phyloP scores from a whole-genome alignment of 2,797 vertebrate genomes.

The Parotocinclus haroldoi region DNA sequence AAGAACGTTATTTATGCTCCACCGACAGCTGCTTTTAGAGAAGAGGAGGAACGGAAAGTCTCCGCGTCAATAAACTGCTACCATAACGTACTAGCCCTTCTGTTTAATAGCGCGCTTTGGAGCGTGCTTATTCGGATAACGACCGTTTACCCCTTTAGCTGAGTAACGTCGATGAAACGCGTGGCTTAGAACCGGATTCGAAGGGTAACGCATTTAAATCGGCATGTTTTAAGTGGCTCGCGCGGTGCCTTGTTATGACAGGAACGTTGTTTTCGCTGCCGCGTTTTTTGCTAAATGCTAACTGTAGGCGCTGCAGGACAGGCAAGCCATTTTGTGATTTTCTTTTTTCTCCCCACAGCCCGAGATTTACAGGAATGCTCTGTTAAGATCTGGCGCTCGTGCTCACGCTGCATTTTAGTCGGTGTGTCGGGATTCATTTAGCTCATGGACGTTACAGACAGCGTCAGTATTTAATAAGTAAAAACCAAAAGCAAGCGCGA shows the following conservation, averaged over 20 bases:
- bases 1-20: too few species aligned
- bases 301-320: not conserved
- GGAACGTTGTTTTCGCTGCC: not conserved
- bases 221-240: too few species aligned
- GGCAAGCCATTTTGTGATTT: slow-evolving; percentile 35
- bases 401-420: too few species aligned
- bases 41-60: too few species aligned
- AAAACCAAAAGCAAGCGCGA: not conserved
- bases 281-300: slow-evolving; percentile 1
- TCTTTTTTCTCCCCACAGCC: not conserved
- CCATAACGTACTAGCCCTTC: not conserved
- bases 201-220: too few species aligned
- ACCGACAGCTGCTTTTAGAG: too few species aligned
- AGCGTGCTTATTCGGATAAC: not conserved
- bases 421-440: too few species aligned
- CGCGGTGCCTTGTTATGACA: too few species aligned
- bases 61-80: slow-evolving; percentile 10
- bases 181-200: too few species aligned
- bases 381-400: not conserved
- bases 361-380: not conserved
- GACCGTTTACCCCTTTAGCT: not conserved
- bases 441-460: not conserved
- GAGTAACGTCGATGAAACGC: not conserved
- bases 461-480: slow-evolving; percentile 9
- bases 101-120: slow-evolving; percentile 25